phyloP scores from a whole-genome alignment of 1,140 invertebrate species.

The Temnothorax curvispinosus region DNA sequence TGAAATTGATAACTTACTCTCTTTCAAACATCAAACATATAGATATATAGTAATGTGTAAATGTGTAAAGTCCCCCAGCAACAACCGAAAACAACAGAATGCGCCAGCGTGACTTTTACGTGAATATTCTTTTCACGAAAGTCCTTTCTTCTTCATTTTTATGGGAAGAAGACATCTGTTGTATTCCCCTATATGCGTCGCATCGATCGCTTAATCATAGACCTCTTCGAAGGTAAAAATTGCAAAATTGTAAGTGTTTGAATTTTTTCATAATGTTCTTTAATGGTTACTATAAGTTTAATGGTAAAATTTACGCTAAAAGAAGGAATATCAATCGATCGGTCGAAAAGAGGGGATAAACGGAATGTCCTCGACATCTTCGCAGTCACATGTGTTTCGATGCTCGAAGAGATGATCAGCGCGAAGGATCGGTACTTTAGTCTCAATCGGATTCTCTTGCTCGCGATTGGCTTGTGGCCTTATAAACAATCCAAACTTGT shows the following conservation, averaged over 20 bases:
- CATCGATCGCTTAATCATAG: background rate
- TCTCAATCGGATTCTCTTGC: slow-evolving; percentile 22
- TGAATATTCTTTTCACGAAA: background rate
- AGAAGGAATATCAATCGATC: background rate
- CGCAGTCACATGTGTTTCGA: background rate
- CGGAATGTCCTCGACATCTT: background rate
- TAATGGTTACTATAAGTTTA: background rate
- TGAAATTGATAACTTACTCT: background rate
- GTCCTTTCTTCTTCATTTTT: background rate
- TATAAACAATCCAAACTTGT: slow-evolving; percentile 19
- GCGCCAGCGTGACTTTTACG: background rate
- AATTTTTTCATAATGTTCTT: background rate
- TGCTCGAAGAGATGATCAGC: background rate
- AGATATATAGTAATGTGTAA: background rate
- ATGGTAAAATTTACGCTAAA: background rate
- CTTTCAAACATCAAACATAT: background rate
- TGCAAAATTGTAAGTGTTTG: background rate
- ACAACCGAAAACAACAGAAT: background rate
- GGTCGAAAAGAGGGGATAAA: background rate
- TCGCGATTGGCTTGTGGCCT: slow-evolving; percentile 17
- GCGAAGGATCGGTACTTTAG: background rate
- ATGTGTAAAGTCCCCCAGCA: background rate
- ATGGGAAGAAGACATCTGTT: background rate
- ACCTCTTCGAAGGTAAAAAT: background rate
- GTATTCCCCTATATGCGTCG: background rate